Base-by-base conservation (phyloP, 2,888 invertebrate genomes). In the Emmelina monodactyla region DNA sequence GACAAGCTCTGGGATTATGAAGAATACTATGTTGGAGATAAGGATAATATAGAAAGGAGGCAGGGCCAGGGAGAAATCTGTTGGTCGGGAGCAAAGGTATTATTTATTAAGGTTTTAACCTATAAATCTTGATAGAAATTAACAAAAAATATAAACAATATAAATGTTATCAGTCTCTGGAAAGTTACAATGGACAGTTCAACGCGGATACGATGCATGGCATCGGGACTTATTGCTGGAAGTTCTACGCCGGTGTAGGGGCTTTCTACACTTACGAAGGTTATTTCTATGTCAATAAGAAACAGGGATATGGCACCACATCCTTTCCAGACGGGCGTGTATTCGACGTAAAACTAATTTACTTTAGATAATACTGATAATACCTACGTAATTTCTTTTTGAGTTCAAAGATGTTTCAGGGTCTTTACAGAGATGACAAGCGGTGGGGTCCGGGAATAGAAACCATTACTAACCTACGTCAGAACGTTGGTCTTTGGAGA, bases 401-500 rank as follows among this genome's bases (percentile, higher is more conserved):
- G n/a, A n/a, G n/a, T n/a, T n/a, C n/a, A n/a, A n/a, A n/a, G n/a
- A n/a, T 9, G 9, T 22, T 35, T 37, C 55, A 84, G 73, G 83
- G 83, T 14, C 42, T 85, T 10, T 83, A 70, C 48, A 61, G 72
- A 45, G 55, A 62, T n/a, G 78, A 84, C 46, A 37, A 57, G 7
- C 73, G 83, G 13, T 84, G 75, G 61, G 85, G 85, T 22, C 85
- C 85, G 1, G 85, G 85, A 0, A 55, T 84, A 7, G 63, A 76
- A 30, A 68, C 73, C 0, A 56, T 78, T 37, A 41, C 67, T 0
- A 51, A 66, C 42, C 61, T 71, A 1, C 55, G 44, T 4, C 81
- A 81, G 44, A 75, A 84, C 46, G 83, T 85, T 1, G 85, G 85
- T 0, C 47, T 85, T 9, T 85, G 85, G 85, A 48, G 66, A 3